Percentiles rank a stretch among this genome's conserved stretches.
Evolutionary conservation across 2,113 vertebrate species (phyloP).

Genomic region (Tachysurus fulvidraco): DNA sequence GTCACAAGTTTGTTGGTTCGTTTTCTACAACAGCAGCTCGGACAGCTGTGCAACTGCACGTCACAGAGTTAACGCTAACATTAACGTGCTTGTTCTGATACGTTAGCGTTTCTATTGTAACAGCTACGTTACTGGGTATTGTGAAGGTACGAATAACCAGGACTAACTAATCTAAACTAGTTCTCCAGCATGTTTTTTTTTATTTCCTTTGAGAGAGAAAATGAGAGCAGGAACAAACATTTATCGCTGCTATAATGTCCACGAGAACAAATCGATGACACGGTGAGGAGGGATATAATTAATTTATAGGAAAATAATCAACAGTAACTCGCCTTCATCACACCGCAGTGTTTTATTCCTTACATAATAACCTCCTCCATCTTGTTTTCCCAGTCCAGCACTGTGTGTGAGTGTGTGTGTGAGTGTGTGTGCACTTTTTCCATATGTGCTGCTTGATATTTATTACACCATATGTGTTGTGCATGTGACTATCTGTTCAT

Average conservation of each 20-base stretch:
- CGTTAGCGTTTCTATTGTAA: not conserved
- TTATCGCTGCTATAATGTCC: not conserved
- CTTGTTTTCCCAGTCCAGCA: not conserved
- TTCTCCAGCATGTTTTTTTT: not conserved
- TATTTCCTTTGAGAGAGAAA: not conserved
- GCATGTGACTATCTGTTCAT: slow-evolving; percentile 20
- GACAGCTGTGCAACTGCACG: not conserved
- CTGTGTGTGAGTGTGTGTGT: slow-evolving; percentile 17
- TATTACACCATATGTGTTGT: slow-evolving; percentile 15
- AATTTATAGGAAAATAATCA: too few relatives aligned
- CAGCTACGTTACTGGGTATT: not conserved
- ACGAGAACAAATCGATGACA: not conserved
- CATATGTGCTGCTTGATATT: slow-evolving; percentile 11
- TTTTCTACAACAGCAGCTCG: not conserved
- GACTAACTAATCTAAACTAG: too few relatives aligned
- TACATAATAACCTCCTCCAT: slow-evolving; percentile 9
- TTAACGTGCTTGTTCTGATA: not conserved
- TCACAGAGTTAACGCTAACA: not conserved
- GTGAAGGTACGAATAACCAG: not conserved
- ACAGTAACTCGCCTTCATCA: not conserved
- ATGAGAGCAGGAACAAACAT: not conserved
- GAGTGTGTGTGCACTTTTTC: not conserved
- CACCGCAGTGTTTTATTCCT: not conserved
- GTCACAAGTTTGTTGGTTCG: not conserved
- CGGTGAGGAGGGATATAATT: not conserved